These are phyloP conservation scores for Cheiracanthium punctorium DNA, from an alignment of 2,888 invertebrate genomes.

Conservation along the genomic window DNA sequence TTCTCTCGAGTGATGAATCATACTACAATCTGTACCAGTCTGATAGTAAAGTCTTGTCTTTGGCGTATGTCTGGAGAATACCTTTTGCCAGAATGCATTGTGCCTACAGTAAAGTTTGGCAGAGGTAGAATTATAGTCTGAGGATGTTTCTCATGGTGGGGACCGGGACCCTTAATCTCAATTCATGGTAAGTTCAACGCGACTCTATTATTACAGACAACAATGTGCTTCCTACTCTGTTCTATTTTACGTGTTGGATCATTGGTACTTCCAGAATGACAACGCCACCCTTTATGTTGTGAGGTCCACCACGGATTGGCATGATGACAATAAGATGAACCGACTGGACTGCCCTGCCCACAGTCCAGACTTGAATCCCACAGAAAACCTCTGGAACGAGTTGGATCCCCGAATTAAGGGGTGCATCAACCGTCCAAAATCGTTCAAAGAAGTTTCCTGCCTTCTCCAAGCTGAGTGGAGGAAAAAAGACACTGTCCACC, in stretches of 20 bases:
- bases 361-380: background rate
- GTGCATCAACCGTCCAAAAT: constrained; percentile 2
- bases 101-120: background rate
- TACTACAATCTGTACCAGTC: no score
- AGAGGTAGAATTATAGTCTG: background rate
- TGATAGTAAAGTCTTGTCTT: no score
- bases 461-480: background rate
- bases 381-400: background rate
- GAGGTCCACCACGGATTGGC: no score
- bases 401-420: constrained; percentile 12
- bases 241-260: no score
- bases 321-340: no score
- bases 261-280: no score
- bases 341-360: background rate
- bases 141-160: background rate
- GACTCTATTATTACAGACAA: background rate
- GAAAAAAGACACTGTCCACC: background rate
- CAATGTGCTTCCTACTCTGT: background rate
- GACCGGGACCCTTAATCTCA: background rate
- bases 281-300: no score
- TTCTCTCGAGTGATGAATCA: no score
- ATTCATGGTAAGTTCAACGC: background rate
- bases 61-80: no score
- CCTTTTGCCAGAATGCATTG: background rate
- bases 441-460: background rate